phyloP scores from a whole-genome alignment of 1,140 invertebrate genomes.

The Drosophila sechellia region DNA sequence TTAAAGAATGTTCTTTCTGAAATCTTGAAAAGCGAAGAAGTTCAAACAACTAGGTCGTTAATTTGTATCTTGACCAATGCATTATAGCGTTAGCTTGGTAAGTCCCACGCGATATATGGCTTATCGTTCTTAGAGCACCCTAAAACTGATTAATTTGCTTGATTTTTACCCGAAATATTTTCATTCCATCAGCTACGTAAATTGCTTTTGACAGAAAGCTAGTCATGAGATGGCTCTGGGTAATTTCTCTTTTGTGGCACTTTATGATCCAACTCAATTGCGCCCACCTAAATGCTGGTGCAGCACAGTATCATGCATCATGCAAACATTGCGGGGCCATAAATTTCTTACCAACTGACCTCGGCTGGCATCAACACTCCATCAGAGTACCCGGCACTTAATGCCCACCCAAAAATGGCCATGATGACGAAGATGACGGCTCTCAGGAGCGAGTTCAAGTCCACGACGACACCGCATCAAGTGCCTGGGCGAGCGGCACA shows the following conservation, averaged over 20 bases:
- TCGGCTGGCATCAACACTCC: slow-evolving; percentile 71
- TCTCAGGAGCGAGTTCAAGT: slow-evolving; percentile 10
- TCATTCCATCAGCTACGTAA: slow-evolving; percentile 1
- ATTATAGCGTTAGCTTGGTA: neutral
- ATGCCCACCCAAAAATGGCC: slow-evolving; percentile 78
- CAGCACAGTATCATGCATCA: slow-evolving; percentile 52
- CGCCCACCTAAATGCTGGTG: slow-evolving; percentile 65
- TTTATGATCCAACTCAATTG: slow-evolving; percentile 58
- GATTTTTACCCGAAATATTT: neutral
- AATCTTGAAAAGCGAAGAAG: neutral
- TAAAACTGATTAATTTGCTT: neutral
- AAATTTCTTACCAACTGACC: slow-evolving; percentile 63
- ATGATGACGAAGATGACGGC: slow-evolving; percentile 35
- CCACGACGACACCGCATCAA: slow-evolving; percentile 42
- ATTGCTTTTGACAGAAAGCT: slow-evolving; percentile 22
- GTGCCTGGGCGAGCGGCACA: slow-evolving; percentile 35
- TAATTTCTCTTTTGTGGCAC: slow-evolving; percentile 55
- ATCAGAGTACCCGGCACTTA: slow-evolving; percentile 75
- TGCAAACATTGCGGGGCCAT: slow-evolving; percentile 47
- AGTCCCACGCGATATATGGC: neutral
- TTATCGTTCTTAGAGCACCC: neutral
- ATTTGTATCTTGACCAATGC: too few species aligned
- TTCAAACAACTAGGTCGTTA: neutral
- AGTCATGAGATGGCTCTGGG: slow-evolving; percentile 36
- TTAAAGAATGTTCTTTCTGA: too few species aligned